These are phyloP conservation scores for Euschistus heros DNA, from an alignment of 1,140 invertebrate species.

Conservation along the genomic window DNA sequence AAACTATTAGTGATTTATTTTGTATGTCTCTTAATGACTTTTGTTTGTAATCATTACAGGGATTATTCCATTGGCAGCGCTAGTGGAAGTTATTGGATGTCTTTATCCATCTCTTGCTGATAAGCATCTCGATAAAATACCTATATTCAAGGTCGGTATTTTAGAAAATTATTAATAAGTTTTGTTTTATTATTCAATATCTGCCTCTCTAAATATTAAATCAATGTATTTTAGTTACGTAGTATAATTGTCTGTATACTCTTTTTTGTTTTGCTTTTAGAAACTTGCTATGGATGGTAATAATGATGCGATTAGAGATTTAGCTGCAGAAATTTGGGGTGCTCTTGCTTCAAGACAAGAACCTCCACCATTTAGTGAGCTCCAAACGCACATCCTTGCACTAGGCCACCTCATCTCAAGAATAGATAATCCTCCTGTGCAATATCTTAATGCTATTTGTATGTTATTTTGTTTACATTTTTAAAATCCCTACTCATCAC, in stretches of 20 bases:
- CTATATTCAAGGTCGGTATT: slow-evolving; percentile 41
- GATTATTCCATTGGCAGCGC: slow-evolving; percentile 51
- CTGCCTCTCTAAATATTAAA: too few relatives aligned
- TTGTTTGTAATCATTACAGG: slow-evolving; percentile 15
- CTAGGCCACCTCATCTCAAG: not conserved
- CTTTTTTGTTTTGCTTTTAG: not conserved
- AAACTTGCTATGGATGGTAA: slow-evolving; percentile 1
- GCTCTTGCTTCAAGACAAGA: slow-evolving; percentile 1
- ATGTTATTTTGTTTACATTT: not conserved
- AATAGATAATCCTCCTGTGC: not conserved
- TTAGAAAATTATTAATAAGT: too few relatives aligned
- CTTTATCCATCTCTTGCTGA: slow-evolving; percentile 36
- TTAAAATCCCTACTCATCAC: too few relatives aligned
- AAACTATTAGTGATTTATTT: too few relatives aligned
- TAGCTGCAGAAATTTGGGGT: not conserved
- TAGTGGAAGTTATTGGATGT: slow-evolving; percentile 45
- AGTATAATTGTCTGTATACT: too few relatives aligned
- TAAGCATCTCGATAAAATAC: slow-evolving; percentile 43
- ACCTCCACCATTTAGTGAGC: not conserved
- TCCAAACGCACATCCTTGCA: not conserved
- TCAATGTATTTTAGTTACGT: too few relatives aligned
- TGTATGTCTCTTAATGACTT: not conserved
- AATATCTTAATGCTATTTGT: slow-evolving; percentile 10
- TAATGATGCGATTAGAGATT: not conserved
- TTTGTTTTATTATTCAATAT: too few relatives aligned